phyloP scores from a whole-genome alignment of 2,797 vertebrate genomes.

The Semaprochilodus insignis region DNA sequence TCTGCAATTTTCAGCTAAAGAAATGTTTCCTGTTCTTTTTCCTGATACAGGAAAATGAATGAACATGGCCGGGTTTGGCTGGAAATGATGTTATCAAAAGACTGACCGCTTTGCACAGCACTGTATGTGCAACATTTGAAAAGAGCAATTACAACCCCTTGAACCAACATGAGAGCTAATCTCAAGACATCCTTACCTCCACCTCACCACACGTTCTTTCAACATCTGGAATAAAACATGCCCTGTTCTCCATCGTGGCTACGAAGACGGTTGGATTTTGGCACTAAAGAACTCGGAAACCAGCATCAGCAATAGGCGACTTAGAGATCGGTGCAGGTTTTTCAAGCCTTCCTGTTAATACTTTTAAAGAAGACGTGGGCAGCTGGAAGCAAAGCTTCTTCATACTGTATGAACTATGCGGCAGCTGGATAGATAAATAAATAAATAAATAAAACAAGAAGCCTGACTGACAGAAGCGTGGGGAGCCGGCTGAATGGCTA shows the following conservation, averaged over 20 bases:
- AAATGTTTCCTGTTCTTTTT: too few relatives aligned
- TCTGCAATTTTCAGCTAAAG: too few relatives aligned
- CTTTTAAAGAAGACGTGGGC: slow-evolving; percentile 32
- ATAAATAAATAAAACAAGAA: slow-evolving; percentile 53
- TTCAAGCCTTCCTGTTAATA: background rate
- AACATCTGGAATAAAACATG: background rate
- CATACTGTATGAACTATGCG: slow-evolving; percentile 41
- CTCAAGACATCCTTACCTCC: background rate
- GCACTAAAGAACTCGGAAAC: slow-evolving; percentile 18
- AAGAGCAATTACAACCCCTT: background rate
- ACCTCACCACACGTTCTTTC: slow-evolving; percentile 30
- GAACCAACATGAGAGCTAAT: background rate
- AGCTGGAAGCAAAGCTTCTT: slow-evolving; percentile 32
- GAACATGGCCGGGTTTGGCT: too few relatives aligned
- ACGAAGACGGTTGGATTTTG: slow-evolving; percentile 9
- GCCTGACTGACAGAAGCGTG: slow-evolving; percentile 18
- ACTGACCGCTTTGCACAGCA: too few relatives aligned
- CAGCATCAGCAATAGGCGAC: slow-evolving; percentile 4
- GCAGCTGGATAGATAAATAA: slow-evolving; percentile 59
- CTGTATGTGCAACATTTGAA: background rate
- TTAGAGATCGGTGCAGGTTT: background rate
- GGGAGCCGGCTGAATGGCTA: slow-evolving; percentile 58
- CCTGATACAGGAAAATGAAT: too few relatives aligned
- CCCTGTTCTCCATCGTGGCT: slow-evolving; percentile 2
- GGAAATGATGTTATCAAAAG: too few relatives aligned